Base-by-base conservation (phyloP, 2,888 invertebrate species). In the Caenorhabditis afra region DNA sequence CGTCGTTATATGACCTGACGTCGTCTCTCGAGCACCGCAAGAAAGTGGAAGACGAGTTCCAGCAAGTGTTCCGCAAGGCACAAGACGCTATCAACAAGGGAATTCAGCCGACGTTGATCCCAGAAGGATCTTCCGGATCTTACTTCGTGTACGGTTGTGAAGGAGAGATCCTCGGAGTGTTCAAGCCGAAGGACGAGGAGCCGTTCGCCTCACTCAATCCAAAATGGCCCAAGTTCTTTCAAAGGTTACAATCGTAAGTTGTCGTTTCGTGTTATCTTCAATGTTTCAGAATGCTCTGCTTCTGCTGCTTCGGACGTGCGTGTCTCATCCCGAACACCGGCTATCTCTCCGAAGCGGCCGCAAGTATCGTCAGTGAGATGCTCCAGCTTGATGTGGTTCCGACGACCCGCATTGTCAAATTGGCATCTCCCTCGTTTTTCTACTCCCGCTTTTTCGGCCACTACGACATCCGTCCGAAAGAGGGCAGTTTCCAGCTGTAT, bases 141-240 rank as follows among this genome's bases (percentile, higher is more conserved):
- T 99, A 99, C 92, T 99, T 99, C 92, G 97, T 97, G 74, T 97
- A 96, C 92, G 96, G 96, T 92, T 93, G 93, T 68, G 93, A 94
- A 35, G 90, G 90, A 84, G 91, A 77, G 94, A 94, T 94, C 87
- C 94, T 98, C 89, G 97, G 95, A 65, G 98, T 99, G 41, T 99
- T 97, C 91, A 99, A 99, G 91, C 99, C 99, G 1, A 99, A 98
- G 92, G 97, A 99, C 92, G 99, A 99, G 91, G 99, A 99, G 91
- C 99, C 99, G 0, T 99, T 98, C 91, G 98, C 98, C 11, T 93
- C 96, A 82, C 93, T 97, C 88, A 99, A 99, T 92, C 98, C 98
- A 39, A 98, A 98, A 91, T 98, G 98, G 98, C 98, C 96, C 45
- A 99, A 98, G 92, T 98, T 96, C 96, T 95, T 98, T 94, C 98